Evolutionary conservation across 2,797 vertebrate species (phyloP).

Genomic region (Sternotherus odoratus): DNA sequence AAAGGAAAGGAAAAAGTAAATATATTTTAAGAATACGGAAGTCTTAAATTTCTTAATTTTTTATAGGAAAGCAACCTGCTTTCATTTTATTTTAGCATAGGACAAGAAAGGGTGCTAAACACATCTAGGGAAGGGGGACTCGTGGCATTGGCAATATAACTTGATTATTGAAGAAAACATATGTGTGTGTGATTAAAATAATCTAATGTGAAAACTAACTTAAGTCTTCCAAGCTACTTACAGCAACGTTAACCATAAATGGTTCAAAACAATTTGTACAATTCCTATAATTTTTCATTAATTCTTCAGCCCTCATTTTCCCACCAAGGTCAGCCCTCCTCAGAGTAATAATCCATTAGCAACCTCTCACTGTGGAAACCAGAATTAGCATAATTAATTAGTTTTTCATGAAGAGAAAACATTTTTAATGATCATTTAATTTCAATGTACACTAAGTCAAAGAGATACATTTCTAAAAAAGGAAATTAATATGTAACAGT

Average conservation of each 20-base stretch:
- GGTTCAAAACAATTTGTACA: conserved; percentile 30
- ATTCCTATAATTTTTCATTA: conserved; percentile 39
- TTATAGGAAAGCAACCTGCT: not conserved
- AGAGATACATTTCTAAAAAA: conserved; percentile 53
- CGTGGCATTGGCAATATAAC: not conserved
- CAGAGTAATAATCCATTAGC: conserved; percentile 41
- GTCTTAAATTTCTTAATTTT: not conserved
- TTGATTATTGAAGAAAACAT: not conserved
- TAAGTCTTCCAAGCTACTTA: not conserved
- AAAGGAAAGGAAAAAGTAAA: not conserved
- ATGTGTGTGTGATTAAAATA: not conserved
- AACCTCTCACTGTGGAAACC: conserved; percentile 36
- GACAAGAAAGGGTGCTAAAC: not conserved
- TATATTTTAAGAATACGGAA: not conserved
- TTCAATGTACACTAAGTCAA: conserved; percentile 51
- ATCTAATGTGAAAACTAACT: not conserved
- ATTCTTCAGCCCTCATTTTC: not conserved
- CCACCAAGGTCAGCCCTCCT: not conserved
- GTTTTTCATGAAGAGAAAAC: conserved; percentile 40
- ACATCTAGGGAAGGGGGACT: not conserved
- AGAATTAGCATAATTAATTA: conserved; percentile 49
- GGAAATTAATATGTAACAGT: conserved; percentile 63
- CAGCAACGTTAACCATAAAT: conserved; percentile 8
- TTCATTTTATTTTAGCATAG: not conserved
- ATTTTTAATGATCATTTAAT: conserved; percentile 40